Conservation (phyloP, 2,888 invertebrate genomes). For the Chrysolina americana region DNA sequence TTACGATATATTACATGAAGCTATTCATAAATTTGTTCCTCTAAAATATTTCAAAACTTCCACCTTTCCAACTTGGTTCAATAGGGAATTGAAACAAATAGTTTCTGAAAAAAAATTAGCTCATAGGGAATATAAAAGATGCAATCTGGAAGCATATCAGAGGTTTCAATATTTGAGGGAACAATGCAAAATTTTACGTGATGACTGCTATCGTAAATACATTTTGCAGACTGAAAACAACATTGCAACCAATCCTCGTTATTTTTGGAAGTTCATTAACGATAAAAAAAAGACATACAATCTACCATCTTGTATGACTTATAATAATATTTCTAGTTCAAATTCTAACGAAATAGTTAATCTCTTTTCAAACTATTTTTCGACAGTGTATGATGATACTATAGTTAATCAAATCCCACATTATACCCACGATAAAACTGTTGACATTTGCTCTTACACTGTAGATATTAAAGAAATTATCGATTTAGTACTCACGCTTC, state of each 20-base stretch:
- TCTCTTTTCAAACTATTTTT: slow-evolving; percentile 16
- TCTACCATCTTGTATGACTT: slow-evolving; percentile 19
- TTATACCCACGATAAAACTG: slow-evolving; percentile 16
- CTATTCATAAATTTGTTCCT: slow-evolving; percentile 21
- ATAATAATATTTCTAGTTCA: slow-evolving; percentile 15
- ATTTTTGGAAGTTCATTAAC: slow-evolving; percentile 10
- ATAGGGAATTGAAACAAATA: slow-evolving; percentile 16
- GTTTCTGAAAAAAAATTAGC: slow-evolving; percentile 21
- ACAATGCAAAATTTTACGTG: slow-evolving; percentile 14
- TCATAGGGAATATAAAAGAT: slow-evolving; percentile 26
- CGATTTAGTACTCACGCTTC: neutral
- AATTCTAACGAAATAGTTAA: slow-evolving; percentile 18
- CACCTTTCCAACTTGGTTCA: slow-evolving; percentile 22
- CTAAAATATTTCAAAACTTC: slow-evolving; percentile 24
- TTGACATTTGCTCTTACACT: slow-evolving; percentile 4
- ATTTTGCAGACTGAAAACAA: slow-evolving; percentile 22
- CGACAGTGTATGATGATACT: slow-evolving; percentile 17
- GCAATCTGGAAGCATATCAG: slow-evolving; percentile 19
- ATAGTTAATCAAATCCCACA: slow-evolving; percentile 21
- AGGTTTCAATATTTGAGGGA: slow-evolving; percentile 19
- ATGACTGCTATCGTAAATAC: slow-evolving; percentile 20
- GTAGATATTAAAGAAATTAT: slow-evolving; percentile 2
- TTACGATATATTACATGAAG: slow-evolving; percentile 14
- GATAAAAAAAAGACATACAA: slow-evolving; percentile 17
- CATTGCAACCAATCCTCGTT: slow-evolving; percentile 18